Conservation (phyloP, 2,888 invertebrate species). For the Argynnis bischoffii region DNA sequence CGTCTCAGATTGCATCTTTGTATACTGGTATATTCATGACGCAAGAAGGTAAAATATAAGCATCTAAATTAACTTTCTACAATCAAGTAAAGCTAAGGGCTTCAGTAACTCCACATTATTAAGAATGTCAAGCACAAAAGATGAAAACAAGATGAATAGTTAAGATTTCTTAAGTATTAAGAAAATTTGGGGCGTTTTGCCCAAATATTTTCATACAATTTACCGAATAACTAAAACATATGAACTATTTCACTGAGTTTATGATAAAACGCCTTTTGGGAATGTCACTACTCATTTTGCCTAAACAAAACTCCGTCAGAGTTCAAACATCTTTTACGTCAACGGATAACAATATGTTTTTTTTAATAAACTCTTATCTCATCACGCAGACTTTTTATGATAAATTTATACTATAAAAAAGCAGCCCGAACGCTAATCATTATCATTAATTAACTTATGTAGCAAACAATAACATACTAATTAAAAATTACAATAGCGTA, state of each 20-base stretch:
- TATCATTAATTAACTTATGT: not conserved
- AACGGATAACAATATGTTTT: not conserved
- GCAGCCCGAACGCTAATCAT: constrained; percentile 6
- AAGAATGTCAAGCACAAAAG: too few relatives aligned
- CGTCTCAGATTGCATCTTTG: constrained; percentile 24
- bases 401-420: not conserved
- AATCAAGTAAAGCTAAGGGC: too few relatives aligned
- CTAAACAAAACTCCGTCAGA: constrained; percentile 12
- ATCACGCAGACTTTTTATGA: constrained; percentile 3
- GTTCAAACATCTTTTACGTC: constrained; percentile 24
- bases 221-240: too few relatives aligned
- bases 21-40: not conserved
- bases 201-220: too few relatives aligned
- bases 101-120: too few relatives aligned
- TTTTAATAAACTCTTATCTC: not conserved
- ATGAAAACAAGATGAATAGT: too few relatives aligned
- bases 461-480: constrained; percentile 9
- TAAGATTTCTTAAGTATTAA: too few relatives aligned
- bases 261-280: not conserved
- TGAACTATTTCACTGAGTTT: too few relatives aligned
- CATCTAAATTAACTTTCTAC: too few relatives aligned
- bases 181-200: too few relatives aligned
- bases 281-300: too few relatives aligned
- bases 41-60: not conserved
- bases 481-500: not conserved